phyloP scores from a whole-genome alignment of 2,888 invertebrate species.

The Eugnorisma glareosa region DNA sequence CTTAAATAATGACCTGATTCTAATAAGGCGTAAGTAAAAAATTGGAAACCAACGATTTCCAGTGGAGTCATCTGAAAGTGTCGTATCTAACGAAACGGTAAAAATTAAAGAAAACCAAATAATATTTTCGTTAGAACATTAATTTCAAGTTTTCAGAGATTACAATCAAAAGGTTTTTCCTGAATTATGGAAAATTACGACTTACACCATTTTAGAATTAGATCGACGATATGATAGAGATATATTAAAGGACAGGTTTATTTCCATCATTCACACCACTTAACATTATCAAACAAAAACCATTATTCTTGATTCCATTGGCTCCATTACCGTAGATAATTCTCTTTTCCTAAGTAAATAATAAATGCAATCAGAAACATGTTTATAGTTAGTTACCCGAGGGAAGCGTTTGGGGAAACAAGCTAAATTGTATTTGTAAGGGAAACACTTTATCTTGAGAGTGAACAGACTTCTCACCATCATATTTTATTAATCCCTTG shows the following conservation, averaged over 20 bases:
- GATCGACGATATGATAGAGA: not conserved
- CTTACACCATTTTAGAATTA: no score
- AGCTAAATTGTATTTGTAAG: slow-evolving; percentile 57
- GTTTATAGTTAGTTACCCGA: slow-evolving; percentile 46
- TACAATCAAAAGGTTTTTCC: no score
- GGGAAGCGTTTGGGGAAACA: slow-evolving; percentile 37
- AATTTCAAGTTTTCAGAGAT: no score
- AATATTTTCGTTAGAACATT: not conserved
- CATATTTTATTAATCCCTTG: slow-evolving; percentile 67
- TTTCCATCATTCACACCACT: not conserved
- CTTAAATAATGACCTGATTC: no score
- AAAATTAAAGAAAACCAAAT: no score
- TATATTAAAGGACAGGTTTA: not conserved
- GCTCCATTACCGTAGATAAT: slow-evolving; percentile 19
- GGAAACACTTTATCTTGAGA: slow-evolving; percentile 53
- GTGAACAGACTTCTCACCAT: slow-evolving; percentile 55
- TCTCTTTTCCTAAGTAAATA: slow-evolving; percentile 42
- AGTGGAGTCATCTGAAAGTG: no score
- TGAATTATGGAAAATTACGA: not conserved
- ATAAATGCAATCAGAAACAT: slow-evolving; percentile 55
- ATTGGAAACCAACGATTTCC: no score
- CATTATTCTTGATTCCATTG: slow-evolving; percentile 6
- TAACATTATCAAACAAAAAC: not conserved
- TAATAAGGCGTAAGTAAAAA: no score
- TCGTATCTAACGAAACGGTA: no score